Conservation (phyloP, 2,113 vertebrate genomes). For the Sorex araneus region DNA sequence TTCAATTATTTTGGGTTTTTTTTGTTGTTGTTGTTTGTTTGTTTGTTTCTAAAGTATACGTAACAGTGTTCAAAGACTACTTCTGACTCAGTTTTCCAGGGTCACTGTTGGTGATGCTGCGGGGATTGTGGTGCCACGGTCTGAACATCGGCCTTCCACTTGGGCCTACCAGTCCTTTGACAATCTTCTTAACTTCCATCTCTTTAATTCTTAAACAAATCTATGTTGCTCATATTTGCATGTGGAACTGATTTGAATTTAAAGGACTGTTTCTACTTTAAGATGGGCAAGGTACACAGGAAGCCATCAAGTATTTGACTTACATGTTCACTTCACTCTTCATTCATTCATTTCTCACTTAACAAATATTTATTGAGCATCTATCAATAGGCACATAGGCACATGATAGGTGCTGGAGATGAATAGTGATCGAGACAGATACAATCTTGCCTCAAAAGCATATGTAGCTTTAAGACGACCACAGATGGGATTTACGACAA, state of each 20-base stretch:
- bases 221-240: background rate
- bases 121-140: too few relatives aligned
- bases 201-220: background rate
- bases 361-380: slow-evolving; percentile 34
- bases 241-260: slow-evolving; percentile 33
- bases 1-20: background rate
- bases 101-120: too few relatives aligned
- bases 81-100: too few relatives aligned
- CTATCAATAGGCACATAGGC: background rate
- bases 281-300: background rate
- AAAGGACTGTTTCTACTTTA: background rate
- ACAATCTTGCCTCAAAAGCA: slow-evolving; percentile 12
- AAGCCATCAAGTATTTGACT: slow-evolving; percentile 36
- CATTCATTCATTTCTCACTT: slow-evolving; percentile 38
- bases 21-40: too few relatives aligned
- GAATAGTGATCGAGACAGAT: slow-evolving; percentile 2
- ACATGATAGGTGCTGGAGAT: slow-evolving; percentile 15
- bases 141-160: too few relatives aligned
- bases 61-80: too few relatives aligned
- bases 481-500: too few relatives aligned
- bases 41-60: too few relatives aligned
- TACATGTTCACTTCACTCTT: slow-evolving; percentile 25
- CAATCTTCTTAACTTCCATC: too few relatives aligned
- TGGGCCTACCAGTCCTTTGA: too few relatives aligned
- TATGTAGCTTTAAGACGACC: background rate